Conservation (phyloP, 2,888 invertebrate genomes). For the Lithophane semibrunnea region DNA sequence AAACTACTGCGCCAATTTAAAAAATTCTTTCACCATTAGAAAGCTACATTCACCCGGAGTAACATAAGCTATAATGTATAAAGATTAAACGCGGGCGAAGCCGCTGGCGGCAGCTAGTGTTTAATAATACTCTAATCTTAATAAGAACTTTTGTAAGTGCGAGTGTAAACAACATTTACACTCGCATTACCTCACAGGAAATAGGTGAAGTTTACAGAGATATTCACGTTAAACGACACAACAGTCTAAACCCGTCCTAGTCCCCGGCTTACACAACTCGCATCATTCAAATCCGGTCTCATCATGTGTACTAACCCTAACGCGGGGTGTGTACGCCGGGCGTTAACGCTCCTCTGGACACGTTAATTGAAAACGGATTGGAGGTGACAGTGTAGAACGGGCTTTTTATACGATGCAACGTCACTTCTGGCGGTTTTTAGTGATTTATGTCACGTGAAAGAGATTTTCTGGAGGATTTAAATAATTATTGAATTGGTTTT, state of each 20-base stretch:
- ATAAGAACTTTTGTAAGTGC: background rate
- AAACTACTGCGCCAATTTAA: too few relatives aligned
- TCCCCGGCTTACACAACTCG: slow-evolving; percentile 42
- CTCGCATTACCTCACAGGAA: background rate
- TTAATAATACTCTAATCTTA: background rate
- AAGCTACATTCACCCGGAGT: too few relatives aligned
- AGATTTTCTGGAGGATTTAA: background rate
- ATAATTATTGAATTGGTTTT: background rate
- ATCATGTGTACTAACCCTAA: slow-evolving; percentile 74
- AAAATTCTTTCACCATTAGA: too few relatives aligned
- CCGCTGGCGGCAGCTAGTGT: too few relatives aligned
- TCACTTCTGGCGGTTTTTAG: slow-evolving; percentile 43
- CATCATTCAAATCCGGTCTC: slow-evolving; percentile 53
- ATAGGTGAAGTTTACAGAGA: background rate
- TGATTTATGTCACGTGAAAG: slow-evolving; percentile 38
- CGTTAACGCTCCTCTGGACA: slow-evolving; percentile 88
- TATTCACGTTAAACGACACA: background rate
- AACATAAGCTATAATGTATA: too few relatives aligned
- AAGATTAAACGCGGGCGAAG: too few relatives aligned
- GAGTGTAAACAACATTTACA: background rate
- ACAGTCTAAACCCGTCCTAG: slow-evolving; percentile 45
- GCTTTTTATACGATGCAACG: slow-evolving; percentile 73
- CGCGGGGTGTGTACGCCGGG: slow-evolving; percentile 72
- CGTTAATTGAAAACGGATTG: slow-evolving; percentile 90
- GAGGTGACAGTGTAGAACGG: slow-evolving; percentile 89